A percentile compares a stretch with the other conserved stretches of the same genome.
Conservation (phyloP, 2,797 vertebrate genomes). For the Loriculus beryllinus region DNA sequence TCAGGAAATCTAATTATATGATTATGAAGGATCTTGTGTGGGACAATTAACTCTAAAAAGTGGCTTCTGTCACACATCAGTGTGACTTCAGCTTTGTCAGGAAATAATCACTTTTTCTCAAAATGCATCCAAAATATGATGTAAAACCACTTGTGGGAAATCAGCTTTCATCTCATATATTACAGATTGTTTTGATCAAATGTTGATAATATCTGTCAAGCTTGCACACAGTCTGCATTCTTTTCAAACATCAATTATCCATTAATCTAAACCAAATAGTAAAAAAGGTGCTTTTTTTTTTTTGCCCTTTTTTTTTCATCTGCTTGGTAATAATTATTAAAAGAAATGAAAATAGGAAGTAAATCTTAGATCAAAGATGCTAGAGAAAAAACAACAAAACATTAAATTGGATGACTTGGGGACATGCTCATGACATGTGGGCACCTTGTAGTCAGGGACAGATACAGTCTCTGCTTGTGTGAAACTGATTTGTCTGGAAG, state of each 20-base stretch:
- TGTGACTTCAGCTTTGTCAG: not conserved
- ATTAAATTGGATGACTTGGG: not conserved
- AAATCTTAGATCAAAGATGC: not conserved
- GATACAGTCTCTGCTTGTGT: not conserved
- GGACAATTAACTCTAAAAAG: not conserved
- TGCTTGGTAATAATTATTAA: not conserved
- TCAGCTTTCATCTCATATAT: not conserved
- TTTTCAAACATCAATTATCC: not conserved
- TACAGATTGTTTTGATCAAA: not conserved
- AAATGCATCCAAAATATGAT: not conserved
- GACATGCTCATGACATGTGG: accelerated
- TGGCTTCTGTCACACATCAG: not conserved
- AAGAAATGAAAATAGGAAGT: not conserved
- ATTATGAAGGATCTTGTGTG: not conserved
- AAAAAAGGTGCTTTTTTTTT: not conserved
- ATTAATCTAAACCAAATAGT: not conserved
- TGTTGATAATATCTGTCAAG: not conserved
- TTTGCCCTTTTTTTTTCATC: not conserved
- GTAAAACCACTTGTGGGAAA: not conserved
- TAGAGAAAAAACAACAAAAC: not conserved
- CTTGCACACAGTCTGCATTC: not conserved
- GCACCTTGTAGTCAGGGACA: not conserved
- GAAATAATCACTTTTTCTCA: not conserved
- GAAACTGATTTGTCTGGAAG: not conserved
- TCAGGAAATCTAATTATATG: not conserved